Base-by-base conservation (phyloP, 1,140 invertebrate species). In the Hermetia illucens region DNA sequence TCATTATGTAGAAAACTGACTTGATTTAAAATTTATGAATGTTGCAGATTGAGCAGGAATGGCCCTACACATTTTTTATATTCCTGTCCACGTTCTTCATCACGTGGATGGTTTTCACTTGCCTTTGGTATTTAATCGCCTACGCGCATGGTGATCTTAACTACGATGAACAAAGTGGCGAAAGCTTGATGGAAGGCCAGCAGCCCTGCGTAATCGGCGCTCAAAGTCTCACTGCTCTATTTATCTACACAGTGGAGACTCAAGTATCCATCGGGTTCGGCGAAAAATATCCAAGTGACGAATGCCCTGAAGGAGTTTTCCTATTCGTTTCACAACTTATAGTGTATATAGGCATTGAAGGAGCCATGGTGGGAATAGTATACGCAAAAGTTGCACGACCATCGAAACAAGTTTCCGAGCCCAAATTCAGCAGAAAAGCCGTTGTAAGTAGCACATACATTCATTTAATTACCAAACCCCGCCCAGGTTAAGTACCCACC, bases 301-400 rank as follows among this genome's bases (percentile, higher is more conserved):
- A 88, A 48, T 92, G 88, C 55, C 77, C 82, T 0, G 79, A 85
- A 55, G 82, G 80, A 0, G 77, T 90, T 27, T 73, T 90, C 32
- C 67, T 89, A 2, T 66, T 75, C 47, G 66, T 72, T 8, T 45
- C 66, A 36, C 69, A 75, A 62, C 70, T 75, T 34, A 54, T 74
- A 17, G 57, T 66, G 3, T 70, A 71, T 0, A 66, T 66, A 0
- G 66, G 65, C 1, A 55, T 75, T 19, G 69, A 72, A 22, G 73
- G 72, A 0, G 63, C 59, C 12, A 55, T 74, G 35, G 57, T 71
- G 13, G 71, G 71, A 51, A 65, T 75, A 36, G 61, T 75, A 38
- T 75, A 72, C 53, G 68, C 69, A 0, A 75, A 75, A 47, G 64
- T 74, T 10, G 63, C 69, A 0, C 54, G 69, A 22, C 72, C 72